Evolutionary conservation across 2,113 vertebrate genomes (phyloP).

Genomic region (Hippocampus guttulatus): DNA sequence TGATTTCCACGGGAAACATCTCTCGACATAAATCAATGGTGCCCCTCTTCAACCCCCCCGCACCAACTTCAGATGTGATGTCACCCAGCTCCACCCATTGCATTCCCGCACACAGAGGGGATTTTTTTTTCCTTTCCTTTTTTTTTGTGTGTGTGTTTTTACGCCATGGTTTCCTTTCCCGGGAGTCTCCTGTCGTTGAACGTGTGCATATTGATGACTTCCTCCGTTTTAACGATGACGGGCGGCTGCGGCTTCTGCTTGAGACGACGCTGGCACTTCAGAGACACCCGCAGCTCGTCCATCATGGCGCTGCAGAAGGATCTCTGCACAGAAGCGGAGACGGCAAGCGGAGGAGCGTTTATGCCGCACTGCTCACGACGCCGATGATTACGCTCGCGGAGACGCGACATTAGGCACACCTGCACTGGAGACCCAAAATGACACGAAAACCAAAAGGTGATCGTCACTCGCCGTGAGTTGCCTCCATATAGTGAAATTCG

Average conservation of each 20-base stretch:
- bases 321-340: conserved; percentile 72
- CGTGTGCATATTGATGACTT: conserved; percentile 99
- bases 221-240: conserved; percentile 95
- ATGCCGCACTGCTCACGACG: neutral
- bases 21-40: conserved; percentile 54
- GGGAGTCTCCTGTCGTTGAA: conserved; percentile 99
- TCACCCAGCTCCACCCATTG: conserved; percentile 14
- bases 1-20: conserved; percentile 99
- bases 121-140: neutral
- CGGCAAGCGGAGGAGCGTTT: conserved; percentile 16
- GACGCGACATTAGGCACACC: no score
- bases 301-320: conserved; percentile 99
- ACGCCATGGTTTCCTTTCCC: conserved; percentile 99
- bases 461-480: neutral
- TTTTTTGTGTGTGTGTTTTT: conserved; percentile 35
- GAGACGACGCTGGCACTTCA: conserved; percentile 94
- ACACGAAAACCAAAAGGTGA: neutral
- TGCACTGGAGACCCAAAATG: no score
- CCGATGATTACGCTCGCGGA: neutral
- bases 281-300: conserved; percentile 92
- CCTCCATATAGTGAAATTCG: neutral
- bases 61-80: conserved; percentile 42
- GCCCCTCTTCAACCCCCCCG: conserved; percentile 13
- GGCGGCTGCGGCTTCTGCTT: conserved; percentile 96
- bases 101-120: conserved; percentile 16